Base-by-base conservation (phyloP, 2,888 invertebrate genomes). In the Ectemnius continuus region DNA sequence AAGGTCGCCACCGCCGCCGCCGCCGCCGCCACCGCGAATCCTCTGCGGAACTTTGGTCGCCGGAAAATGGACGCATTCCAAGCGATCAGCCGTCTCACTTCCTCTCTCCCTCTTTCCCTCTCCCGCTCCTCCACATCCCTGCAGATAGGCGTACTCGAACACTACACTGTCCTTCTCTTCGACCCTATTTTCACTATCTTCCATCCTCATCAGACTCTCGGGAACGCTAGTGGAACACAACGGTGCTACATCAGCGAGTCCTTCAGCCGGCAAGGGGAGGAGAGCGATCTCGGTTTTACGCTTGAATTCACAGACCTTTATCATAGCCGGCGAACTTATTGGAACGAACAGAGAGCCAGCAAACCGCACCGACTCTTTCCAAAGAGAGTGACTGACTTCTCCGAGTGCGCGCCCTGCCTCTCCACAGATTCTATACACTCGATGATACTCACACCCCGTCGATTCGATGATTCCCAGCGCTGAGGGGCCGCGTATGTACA, bases 1-100 rank as follows among this genome's bases (percentile, higher is more conserved):
- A 69, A 60, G 65, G 48, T 61, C 67, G 66, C 60, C 28, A 68
- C 59, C 68, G 47, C 47, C 47, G n/a, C n/a, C 47, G 5, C 4
- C n/a, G n/a, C 4, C 11, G 23, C 23, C n/a, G n/a, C 47, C n/a
- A 4, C 47, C 4, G n/a, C 47, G 14, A 52, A 16, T 52, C 52
- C 52, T 52, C 65, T 66, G 66, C 68, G 23, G 57, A 65, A 58
- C 57, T 63, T 46, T 20, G n/a, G 16, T 28, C 63, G 63, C 72
- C 61, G 72, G 65, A 61, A 76, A 77, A 77, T 77, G 76, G 76
- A 76, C 69, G 76, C 76, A 72, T 69, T 77, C 76, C 76, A 77
- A 76, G 26, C 64, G 45, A 52, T 26, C 62, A 48, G 67, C 76
- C 76, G 52, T 61, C 52, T 23, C 23, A 23, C 23, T 11, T 36